Evolutionary conservation across 2,797 vertebrate genomes (phyloP).

Genomic region (Rhabdomys pumilio): DNA sequence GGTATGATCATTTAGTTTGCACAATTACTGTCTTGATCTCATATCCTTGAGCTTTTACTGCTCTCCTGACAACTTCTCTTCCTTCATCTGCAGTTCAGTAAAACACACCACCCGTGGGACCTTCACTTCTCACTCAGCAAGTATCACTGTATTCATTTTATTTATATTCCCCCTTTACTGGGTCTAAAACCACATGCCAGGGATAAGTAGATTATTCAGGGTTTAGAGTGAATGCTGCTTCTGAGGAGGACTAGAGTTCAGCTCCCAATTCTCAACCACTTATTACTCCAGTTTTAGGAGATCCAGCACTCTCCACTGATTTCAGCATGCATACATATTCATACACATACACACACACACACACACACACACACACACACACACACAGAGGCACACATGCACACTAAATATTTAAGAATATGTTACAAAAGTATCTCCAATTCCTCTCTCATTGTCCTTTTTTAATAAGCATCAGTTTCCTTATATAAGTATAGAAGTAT

Average conservation of each 20-base stretch:
- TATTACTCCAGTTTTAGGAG: not conserved
- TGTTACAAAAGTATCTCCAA: not conserved
- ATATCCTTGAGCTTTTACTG: not conserved
- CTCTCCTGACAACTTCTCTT: not conserved
- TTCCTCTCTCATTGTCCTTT: not conserved
- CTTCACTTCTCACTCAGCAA: not conserved
- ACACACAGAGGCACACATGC: not conserved
- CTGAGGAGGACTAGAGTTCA: not conserved
- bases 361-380: not conserved
- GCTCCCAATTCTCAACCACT: not conserved
- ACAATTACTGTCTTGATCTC: not conserved
- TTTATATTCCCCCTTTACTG: not conserved
- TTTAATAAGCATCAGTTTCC: not conserved
- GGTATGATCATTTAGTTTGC: not conserved
- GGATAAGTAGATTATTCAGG: not conserved
- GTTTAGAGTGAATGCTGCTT: not conserved
- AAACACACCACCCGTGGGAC: fast-evolving
- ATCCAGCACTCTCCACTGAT: not conserved
- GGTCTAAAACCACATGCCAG: not conserved
- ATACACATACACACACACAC: not conserved
- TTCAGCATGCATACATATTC: not conserved
- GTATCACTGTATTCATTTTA: fast-evolving
- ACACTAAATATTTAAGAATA: not conserved
- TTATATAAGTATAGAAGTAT: not conserved
- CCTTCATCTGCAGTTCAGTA: not conserved